Evolutionary conservation across 2,888 invertebrate genomes (phyloP).

Genomic region (Chymomyza fuscimana): DNA sequence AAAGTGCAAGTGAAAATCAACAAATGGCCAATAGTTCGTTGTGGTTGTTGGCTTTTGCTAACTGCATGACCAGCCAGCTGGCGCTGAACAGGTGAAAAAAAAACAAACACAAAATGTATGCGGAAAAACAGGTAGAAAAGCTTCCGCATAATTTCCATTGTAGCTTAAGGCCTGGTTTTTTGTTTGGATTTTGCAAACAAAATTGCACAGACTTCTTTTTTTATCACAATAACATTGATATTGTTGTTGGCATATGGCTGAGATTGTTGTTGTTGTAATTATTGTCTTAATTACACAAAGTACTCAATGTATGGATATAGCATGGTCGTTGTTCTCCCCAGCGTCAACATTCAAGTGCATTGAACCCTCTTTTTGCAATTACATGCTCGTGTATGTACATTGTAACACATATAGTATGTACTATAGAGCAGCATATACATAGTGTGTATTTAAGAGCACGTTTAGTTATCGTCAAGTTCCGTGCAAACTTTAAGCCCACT

Average conservation of each 20-base stretch:
- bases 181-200: neutral
- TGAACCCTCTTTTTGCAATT: conserved; percentile 33
- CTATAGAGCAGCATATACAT: neutral
- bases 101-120: neutral
- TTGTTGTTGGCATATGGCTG: conserved; percentile 19
- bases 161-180: conserved; percentile 3
- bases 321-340: neutral
- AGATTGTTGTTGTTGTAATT: neutral
- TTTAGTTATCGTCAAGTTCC: neutral
- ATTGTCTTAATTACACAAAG: neutral
- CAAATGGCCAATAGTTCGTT: conserved; percentile 28
- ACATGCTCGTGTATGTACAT: conserved; percentile 17
- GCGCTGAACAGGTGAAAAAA: neutral
- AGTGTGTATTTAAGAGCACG: neutral
- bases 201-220: neutral
- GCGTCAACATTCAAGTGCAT: conserved; percentile 14
- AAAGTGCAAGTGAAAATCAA: conserved; percentile 34
- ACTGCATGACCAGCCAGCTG: neutral
- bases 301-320: neutral
- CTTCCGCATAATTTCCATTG: conserved; percentile 55
- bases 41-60: neutral
- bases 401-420: neutral
- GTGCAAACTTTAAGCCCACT: conserved; percentile 1
- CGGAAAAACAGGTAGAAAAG: conserved; percentile 24
- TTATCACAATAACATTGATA: conserved; percentile 23